Base-by-base conservation (phyloP, 2,797 vertebrate species). In the Sorex maritimensis region DNA sequence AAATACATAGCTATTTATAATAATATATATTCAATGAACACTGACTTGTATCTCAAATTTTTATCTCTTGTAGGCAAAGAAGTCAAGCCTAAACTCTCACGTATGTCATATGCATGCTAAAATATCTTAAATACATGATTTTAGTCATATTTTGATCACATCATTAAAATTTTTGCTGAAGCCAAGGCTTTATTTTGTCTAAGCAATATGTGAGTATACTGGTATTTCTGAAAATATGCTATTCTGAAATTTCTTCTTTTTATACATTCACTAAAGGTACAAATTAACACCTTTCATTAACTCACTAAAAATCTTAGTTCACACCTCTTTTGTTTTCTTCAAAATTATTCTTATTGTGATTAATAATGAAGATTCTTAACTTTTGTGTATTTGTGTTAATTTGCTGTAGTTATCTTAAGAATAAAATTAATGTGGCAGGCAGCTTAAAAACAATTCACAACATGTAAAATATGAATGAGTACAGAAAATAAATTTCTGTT, bases 1-100 rank as follows among this genome's bases (percentile, higher is more conserved):
- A 82, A 92, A 79, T 67, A 77, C 13, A n/a, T 87, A 44, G 58
- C 69, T 2, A 67, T 86, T 17, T 74, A 12, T 63, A 19, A 86
- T 78, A 46, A 9, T 72, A 24, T 61, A 12, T 65, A 63, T 79
- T 65, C 14, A 90, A 6, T 85, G 61, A 80, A 6, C 46, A 69
- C 38, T 78, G 1, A 68, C n/a, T 75, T 28, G 23, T 21, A 63
- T 28, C 28, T 67, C 21, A 67, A 67, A 28, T 67, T 67, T 67
- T 67, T 21, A 81, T 17, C 58, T 92, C 85, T 94, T 81, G 68
- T 61, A 95, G 94, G 88, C 34, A 96, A 96, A 96, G 95, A 89
- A 91, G 68, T n/a, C 49, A 88, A 97, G 41, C 9, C 49, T 74
- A 95, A 96, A 90, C 44, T 65, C 91, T n/a, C 89, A 96, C 73